Conservation (phyloP, 2,888 invertebrate species). For the Branchipolynoe longqiensis region DNA sequence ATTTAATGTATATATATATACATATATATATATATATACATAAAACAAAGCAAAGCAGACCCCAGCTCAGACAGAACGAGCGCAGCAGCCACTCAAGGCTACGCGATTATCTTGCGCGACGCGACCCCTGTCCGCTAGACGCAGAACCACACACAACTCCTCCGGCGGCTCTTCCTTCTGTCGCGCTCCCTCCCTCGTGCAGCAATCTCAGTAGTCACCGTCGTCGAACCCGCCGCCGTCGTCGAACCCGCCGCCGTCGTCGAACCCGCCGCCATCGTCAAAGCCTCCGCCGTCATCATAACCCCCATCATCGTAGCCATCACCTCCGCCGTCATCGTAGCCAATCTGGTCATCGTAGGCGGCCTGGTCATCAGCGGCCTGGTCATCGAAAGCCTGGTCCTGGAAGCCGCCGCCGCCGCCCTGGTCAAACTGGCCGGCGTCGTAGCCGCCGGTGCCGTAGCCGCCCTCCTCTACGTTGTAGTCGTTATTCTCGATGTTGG, state of each 20-base stretch:
- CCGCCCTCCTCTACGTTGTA: constrained; percentile 44
- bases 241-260: constrained; percentile 53
- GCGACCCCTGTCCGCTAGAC: too few species aligned
- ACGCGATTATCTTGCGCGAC: too few species aligned
- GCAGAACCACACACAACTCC: too few species aligned
- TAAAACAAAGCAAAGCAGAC: too few species aligned
- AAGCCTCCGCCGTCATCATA: constrained; percentile 46
- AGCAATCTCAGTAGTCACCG: not conserved
- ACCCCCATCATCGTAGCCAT: constrained; percentile 36
- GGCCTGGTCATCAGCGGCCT: constrained; percentile 5
- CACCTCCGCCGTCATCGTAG: constrained; percentile 40
- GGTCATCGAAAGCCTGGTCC: constrained; percentile 39
- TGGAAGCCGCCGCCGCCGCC: constrained; percentile 8
- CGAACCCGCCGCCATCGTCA: constrained; percentile 53
- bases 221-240: constrained; percentile 24
- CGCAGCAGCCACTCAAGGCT: too few species aligned
- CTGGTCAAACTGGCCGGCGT: constrained; percentile 47
- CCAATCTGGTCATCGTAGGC: constrained; percentile 30
- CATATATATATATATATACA: too few species aligned
- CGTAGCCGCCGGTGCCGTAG: constrained; percentile 29
- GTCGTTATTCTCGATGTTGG: constrained; percentile 56
- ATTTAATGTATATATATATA: too few species aligned
- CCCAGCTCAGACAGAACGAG: too few species aligned
- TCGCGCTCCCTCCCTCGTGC: too few species aligned
- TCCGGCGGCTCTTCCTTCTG: too few species aligned